Evolutionary conservation across 2,797 vertebrate species (phyloP), one percentile per base, ranked within the genome.

Genomic region (Clamator glandarius): DNA sequence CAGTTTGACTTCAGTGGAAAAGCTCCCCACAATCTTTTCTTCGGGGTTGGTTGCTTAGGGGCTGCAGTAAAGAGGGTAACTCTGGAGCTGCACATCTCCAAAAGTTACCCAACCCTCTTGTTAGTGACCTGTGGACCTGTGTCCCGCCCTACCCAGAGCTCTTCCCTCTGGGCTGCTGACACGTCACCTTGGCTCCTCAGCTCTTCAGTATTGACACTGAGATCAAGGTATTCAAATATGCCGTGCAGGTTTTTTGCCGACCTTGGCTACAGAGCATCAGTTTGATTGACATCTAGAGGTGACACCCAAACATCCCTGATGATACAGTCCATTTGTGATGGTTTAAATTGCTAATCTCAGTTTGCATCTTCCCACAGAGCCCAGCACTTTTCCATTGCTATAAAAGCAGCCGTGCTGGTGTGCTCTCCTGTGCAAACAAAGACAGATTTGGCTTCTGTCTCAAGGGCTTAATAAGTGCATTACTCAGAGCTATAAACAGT

Each of bases 1-100:
- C n/a, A n/a, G n/a, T n/a, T n/a, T n/a, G n/a, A n/a, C n/a, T n/a
- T 85, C 24, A 14, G 10, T 74, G 57, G 58, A 87, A 86, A 64
- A 87, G 72, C 28, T 50, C 42, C 63, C 1, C 11, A 36, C 61
- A 66, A 29, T 2, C 6, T 91, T 93, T 93, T 55, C 46, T 55
- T 72, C 78, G 68, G 68, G 35, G 36, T 25, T 25, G 28, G 21
- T 25, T 73, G 39, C 51, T 67, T 12, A 4, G 0, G 2, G 54
- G 50, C 52, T 39, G 55, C 20, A 7, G 7, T 51, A 33, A 14
- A 0, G 0, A 19, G 68, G 61, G 33, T 36, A n/a, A 36, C 50
- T 28, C 35, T 2, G 8, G 54, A 85, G 52, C 69, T 52, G 48
- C 33, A 25, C n/a, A 28, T 28, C 76, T 61, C 33, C 76, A 23